Evolutionary conservation across 1,140 invertebrate species (phyloP), one percentile per base, ranked within the genome.

Genomic region (Geopemphigus sp.): DNA sequence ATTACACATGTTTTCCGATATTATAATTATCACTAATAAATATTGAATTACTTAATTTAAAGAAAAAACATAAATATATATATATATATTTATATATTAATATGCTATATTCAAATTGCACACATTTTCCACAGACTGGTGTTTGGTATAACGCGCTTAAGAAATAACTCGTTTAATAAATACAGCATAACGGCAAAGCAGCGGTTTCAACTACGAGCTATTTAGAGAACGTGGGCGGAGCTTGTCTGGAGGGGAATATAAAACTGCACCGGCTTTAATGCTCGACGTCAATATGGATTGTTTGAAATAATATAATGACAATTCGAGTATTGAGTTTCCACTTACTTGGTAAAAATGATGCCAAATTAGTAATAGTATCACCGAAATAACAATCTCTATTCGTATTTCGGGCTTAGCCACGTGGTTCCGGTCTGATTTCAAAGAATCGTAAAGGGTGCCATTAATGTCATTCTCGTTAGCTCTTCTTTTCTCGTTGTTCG

Each of bases 201-300:
- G 6, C 24, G 32, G 22, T 57, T 59, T 39, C 26, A 22, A 76
- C 73, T 57, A 17, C 6, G 17, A n/a, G 74, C 74, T 78, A 78
- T 78, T 78, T 78, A 78, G 74, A 61, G 74, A 78, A 59, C 39
- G 45, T 78, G 56, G 74, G 74, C 74, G 74, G 74, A n/a, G 74
- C 57, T 63, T 61, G 45, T 47, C 22, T 3, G 14, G 74, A 78
- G 56, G 74, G 74, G 57, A 78, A 61, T 17, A 59, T 50, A 24
- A 29, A 56, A 63, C 17, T 63, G 39, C 24, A 15, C 5, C 24
- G 24, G 1, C 45, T 24, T 50, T 66, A 66, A 66, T 66, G 47
- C 17, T 50, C 45, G 6, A 50, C 22, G 22, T 50, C 45, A 17
- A 68, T 68, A 68, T 68, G 22, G n/a, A 50, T 68, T 68, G 66